A percentile compares a stretch with the other conserved stretches of the same genome.
phyloP scores from a whole-genome alignment of 1,140 invertebrate species.

The Scaptomyza montana region DNA sequence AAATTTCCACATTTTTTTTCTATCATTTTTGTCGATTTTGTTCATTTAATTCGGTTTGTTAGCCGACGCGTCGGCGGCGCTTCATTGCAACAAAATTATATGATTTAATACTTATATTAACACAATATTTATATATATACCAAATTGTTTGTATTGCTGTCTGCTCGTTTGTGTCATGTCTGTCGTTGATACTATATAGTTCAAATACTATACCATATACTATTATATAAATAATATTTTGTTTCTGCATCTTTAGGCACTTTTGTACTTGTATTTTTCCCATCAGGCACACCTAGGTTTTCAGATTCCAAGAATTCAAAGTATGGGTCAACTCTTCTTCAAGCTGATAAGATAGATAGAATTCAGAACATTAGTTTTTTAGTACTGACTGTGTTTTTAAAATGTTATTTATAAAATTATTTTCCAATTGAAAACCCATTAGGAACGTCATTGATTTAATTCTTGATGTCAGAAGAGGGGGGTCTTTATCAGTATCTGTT shows the following conservation, averaged over 20 bases:
- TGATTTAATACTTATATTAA: slow-evolving; percentile 42
- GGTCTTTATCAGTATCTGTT: slow-evolving; percentile 16
- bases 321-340: slow-evolving; percentile 5
- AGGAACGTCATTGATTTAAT: background rate
- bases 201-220: slow-evolving; percentile 1
- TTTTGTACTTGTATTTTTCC: slow-evolving; percentile 21
- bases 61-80: slow-evolving; percentile 43
- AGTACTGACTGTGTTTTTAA: slow-evolving; percentile 8
- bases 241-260: slow-evolving; percentile 29
- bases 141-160: background rate
- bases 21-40: slow-evolving; percentile 15
- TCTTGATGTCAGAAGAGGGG: slow-evolving; percentile 56
- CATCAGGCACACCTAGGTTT: slow-evolving; percentile 13
- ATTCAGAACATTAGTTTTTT: background rate
- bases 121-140: slow-evolving; percentile 11
- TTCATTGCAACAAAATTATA: slow-evolving; percentile 64
- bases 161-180: slow-evolving; percentile 34
- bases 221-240: slow-evolving; percentile 12
- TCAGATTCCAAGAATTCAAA: background rate
- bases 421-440: slow-evolving; percentile 66
- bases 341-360: slow-evolving; percentile 5
- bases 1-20: slow-evolving; percentile 72
- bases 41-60: slow-evolving; percentile 44
- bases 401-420: slow-evolving; percentile 10
- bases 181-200: slow-evolving; percentile 15